phyloP scores from a whole-genome alignment of 64 coral and sea anemone species.

The Platygyra sinensis region DNA sequence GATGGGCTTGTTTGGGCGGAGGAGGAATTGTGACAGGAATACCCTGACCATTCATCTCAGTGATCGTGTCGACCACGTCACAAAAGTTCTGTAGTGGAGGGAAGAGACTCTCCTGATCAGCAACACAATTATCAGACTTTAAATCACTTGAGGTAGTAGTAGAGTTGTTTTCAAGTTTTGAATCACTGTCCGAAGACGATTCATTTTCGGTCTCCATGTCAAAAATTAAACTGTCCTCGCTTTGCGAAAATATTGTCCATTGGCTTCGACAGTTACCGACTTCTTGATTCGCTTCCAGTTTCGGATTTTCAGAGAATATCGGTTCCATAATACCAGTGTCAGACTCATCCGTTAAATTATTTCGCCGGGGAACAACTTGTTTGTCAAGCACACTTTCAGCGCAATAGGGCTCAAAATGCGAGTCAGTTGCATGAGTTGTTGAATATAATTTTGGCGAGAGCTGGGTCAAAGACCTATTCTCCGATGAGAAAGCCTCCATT shows the following conservation, averaged over 20 bases:
- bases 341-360: background rate
- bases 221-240: conserved; percentile 23
- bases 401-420: background rate
- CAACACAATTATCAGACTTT: background rate
- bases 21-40: conserved; percentile 19
- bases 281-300: background rate
- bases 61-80: background rate
- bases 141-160: background rate
- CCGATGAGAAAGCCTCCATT: background rate
- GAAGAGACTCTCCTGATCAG: conserved; percentile 2
- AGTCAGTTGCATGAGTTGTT: background rate
- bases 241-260: conserved; percentile 11
- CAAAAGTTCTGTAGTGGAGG: conserved; percentile 27
- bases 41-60: background rate
- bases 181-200: background rate
- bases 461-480: background rate
- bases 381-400: background rate
- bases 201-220: conserved; percentile 22
- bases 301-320: background rate
- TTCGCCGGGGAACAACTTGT: background rate
- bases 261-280: background rate
- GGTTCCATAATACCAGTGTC: background rate
- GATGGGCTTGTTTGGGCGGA: conserved; percentile 3
- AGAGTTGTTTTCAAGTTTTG: background rate
- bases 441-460: background rate